Percentiles rank a stretch among this genome's conserved stretches.
Evolutionary conservation across 2,113 vertebrate genomes (phyloP).

Genomic region (Penelope pileata): DNA sequence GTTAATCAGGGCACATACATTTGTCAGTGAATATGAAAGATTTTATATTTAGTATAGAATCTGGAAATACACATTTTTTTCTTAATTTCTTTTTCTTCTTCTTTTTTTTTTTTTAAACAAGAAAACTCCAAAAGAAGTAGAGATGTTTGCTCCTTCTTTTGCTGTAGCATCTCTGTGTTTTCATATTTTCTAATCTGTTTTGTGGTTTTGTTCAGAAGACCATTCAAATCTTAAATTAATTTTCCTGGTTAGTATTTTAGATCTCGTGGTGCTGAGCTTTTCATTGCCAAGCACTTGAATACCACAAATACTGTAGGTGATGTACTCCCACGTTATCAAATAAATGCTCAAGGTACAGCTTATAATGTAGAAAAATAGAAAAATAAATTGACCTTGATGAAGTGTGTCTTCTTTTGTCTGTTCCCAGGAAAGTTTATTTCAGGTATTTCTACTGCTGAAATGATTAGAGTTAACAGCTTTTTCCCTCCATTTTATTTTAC

Average conservation of each 20-base stretch:
- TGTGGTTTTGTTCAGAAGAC: not conserved
- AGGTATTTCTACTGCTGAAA: constrained; percentile 83
- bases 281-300: constrained; percentile 34
- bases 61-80: not conserved
- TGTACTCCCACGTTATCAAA: constrained; percentile 67
- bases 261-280: not conserved
- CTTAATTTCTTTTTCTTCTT: not conserved
- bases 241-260: constrained; percentile 50
- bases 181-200: not conserved
- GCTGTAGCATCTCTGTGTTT: constrained; percentile 8
- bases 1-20: not conserved
- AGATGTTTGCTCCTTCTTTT: not conserved
- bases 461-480: constrained; percentile 87
- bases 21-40: not conserved
- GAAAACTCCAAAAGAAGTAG: not conserved
- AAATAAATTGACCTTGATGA: constrained; percentile 89
- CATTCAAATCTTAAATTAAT: not conserved
- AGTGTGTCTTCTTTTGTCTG: constrained; percentile 87
- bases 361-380: constrained; percentile 87
- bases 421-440: constrained; percentile 86
- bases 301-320: constrained; percentile 10
- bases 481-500: constrained; percentile 84
- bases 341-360: constrained; percentile 80
- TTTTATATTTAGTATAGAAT: not conserved
- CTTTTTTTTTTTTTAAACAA: not conserved